Conservation (phyloP, 2,888 invertebrate genomes). For the Nemotelus nigrinus region DNA sequence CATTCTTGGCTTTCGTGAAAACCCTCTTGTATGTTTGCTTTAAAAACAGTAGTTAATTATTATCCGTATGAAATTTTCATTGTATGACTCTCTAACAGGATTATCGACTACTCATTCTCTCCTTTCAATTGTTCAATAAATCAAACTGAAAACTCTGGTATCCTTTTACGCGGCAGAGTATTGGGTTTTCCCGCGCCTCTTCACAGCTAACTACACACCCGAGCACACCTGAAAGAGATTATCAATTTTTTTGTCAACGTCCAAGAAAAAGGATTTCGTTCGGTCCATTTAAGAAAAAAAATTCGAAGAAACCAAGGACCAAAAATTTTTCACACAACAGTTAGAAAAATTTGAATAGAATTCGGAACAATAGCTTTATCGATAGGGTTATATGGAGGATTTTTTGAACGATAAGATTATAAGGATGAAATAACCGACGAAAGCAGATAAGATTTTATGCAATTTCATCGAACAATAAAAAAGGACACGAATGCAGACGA, state of each 20-base stretch:
- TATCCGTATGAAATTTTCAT: no score
- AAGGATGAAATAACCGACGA: neutral
- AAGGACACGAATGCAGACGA: neutral
- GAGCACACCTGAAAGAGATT: constrained; percentile 5
- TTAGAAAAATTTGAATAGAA: constrained; percentile 3
- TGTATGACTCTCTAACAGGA: no score
- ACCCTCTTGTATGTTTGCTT: no score
- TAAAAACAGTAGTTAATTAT: no score
- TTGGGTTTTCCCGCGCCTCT: no score
- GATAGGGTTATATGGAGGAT: neutral
- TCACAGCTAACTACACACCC: no score
- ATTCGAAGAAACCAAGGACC: neutral
- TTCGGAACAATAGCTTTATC: neutral
- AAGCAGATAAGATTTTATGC: neutral
- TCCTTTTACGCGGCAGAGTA: no score
- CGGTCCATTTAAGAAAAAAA: neutral
- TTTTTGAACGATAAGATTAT: neutral
- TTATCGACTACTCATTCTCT: no score
- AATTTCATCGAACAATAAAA: constrained; percentile 7
- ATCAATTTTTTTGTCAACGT: neutral
- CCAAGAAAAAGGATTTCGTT: neutral
- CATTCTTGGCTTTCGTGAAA: no score
- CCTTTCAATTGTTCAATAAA: no score
- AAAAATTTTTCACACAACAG: neutral
- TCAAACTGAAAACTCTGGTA: no score